These are phyloP conservation scores for Chroicocephalus ridibundus DNA, from an alignment of 2,113 vertebrate species.

Conservation along the genomic window DNA sequence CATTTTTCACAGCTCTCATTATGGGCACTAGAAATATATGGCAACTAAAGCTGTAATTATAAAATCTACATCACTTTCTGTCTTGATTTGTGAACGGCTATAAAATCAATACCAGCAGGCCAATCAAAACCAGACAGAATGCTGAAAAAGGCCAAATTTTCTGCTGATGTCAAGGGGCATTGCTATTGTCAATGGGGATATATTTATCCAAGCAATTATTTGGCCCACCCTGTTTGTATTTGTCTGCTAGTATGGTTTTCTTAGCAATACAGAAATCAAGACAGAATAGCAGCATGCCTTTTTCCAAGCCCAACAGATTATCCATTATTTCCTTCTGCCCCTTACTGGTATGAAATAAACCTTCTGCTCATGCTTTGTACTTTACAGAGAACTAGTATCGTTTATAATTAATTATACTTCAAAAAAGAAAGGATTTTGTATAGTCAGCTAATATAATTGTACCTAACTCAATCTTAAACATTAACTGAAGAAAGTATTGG, in stretches of 20 bases:
- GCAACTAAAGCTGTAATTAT: background rate
- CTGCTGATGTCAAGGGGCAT: background rate
- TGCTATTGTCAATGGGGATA: background rate
- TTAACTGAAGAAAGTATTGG: background rate
- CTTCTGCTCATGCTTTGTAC: background rate
- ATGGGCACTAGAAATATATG: background rate
- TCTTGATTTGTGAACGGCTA: background rate
- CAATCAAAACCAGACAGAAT: background rate
- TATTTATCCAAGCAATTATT: background rate
- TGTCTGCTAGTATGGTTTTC: background rate
- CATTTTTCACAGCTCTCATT: background rate
- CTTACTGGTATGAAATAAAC: background rate
- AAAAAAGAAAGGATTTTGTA: background rate
- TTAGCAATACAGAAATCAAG: background rate
- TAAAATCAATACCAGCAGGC: background rate
- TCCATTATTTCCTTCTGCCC: background rate
- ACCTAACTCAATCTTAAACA: background rate
- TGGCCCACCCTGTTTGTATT: background rate
- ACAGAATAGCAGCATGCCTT: background rate
- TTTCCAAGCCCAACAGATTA: background rate
- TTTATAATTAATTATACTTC: conserved; percentile 23
- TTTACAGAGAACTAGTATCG: background rate
- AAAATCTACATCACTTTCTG: background rate
- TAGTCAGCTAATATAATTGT: background rate
- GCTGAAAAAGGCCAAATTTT: background rate